These are phyloP conservation scores for Aphodius sticticus DNA, from an alignment of 2,888 invertebrate species.

Conservation along the genomic window DNA sequence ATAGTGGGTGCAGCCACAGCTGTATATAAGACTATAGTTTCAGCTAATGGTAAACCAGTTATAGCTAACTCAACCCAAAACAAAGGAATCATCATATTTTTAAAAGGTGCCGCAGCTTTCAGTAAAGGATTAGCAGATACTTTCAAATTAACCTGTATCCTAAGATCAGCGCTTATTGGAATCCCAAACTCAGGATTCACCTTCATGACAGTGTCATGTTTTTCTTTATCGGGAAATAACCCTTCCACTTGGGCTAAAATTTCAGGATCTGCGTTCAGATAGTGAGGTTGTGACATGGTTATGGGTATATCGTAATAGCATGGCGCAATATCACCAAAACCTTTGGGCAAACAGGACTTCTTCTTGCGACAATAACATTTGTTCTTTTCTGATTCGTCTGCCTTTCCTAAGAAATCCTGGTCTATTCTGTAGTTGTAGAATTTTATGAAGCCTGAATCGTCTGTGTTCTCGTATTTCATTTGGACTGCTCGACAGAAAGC, in stretches of 20 bases:
- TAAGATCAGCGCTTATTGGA: slow-evolving; percentile 69
- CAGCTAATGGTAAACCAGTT: slow-evolving; percentile 50
- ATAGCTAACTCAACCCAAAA: slow-evolving; percentile 72
- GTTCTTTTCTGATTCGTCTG: slow-evolving; percentile 66
- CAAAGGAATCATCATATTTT: slow-evolving; percentile 72
- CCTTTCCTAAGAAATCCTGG: slow-evolving; percentile 67
- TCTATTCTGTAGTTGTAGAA: slow-evolving; percentile 69
- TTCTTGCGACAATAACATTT: slow-evolving; percentile 69
- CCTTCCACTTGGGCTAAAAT: slow-evolving; percentile 69
- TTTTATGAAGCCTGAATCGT: slow-evolving; percentile 62
- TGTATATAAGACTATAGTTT: slow-evolving; percentile 39
- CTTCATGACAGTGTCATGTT: slow-evolving; percentile 66
- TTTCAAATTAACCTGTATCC: slow-evolving; percentile 77
- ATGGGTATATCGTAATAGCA: slow-evolving; percentile 75
- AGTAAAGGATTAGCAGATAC: slow-evolving; percentile 71
- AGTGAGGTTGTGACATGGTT: slow-evolving; percentile 69
- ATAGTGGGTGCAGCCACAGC: slow-evolving; percentile 46
- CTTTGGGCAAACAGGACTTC: slow-evolving; percentile 77
- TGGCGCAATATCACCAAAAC: slow-evolving; percentile 61
- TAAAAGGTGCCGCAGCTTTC: slow-evolving; percentile 67
- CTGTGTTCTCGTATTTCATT: slow-evolving; percentile 59
- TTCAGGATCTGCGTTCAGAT: slow-evolving; percentile 69
- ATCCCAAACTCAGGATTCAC: slow-evolving; percentile 78
- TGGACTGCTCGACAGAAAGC: slow-evolving; percentile 79
- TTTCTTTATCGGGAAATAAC: slow-evolving; percentile 66